Conservation (phyloP, 53 echinoderm and acorn worm genomes). For the Mesocentrotus franciscanus region DNA sequence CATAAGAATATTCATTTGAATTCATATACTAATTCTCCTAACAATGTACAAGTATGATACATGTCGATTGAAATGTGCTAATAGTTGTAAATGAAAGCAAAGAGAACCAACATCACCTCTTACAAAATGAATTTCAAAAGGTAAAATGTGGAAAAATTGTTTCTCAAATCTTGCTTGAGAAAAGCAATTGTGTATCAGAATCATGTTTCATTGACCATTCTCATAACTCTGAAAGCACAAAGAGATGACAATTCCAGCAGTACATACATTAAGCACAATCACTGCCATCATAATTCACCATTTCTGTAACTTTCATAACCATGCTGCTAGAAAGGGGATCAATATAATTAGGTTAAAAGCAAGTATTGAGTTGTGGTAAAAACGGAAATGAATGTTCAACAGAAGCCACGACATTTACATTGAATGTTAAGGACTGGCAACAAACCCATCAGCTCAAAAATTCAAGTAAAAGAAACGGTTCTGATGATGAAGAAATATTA, state of each 20-base stretch:
- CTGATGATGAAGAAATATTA: background rate
- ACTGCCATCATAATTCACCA: constrained; percentile 46
- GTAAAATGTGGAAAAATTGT: background rate
- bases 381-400: too few relatives aligned
- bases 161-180: background rate
- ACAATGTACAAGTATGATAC: background rate
- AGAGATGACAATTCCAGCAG: constrained; percentile 31
- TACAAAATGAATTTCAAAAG: background rate
- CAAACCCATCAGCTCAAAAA: too few relatives aligned
- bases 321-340: background rate
- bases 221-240: background rate
- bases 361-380: too few relatives aligned
- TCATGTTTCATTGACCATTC: background rate
- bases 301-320: background rate
- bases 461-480: too few relatives aligned
- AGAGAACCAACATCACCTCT: background rate
- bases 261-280: background rate
- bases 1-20: background rate
- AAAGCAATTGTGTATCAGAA: background rate
- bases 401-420: too few relatives aligned
- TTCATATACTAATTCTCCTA: background rate
- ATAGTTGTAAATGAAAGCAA: background rate
- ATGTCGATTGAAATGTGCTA: background rate
- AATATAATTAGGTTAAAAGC: too few relatives aligned
- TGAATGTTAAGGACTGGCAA: too few relatives aligned